phyloP scores from a whole-genome alignment of 2,797 vertebrate species.

The Alca torda region DNA sequence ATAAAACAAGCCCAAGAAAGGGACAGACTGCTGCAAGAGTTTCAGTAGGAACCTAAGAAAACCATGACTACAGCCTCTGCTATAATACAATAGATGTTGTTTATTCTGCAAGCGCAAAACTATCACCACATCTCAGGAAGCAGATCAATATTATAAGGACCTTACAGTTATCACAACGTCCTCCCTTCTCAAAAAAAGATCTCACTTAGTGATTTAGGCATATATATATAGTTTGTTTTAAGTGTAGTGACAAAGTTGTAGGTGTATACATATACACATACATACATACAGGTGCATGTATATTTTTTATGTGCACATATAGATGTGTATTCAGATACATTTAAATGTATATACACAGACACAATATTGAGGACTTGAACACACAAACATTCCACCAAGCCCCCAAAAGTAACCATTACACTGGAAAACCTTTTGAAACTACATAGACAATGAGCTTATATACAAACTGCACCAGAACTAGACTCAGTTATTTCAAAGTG shows the following conservation, averaged over 20 bases:
- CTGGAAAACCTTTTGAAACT: background rate
- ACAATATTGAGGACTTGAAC: background rate
- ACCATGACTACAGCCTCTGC: background rate
- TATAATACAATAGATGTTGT: background rate
- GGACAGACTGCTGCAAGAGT: background rate
- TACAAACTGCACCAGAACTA: accelerated
- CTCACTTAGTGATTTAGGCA: background rate
- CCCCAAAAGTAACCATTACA: background rate
- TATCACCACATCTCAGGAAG: background rate
- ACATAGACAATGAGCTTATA: background rate
- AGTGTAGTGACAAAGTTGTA: background rate
- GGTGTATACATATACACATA: background rate
- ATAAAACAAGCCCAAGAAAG: background rate
- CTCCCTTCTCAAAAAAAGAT: background rate
- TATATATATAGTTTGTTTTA: background rate
- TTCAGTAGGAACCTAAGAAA: background rate
- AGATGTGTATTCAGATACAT: no score
- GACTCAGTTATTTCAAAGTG: background rate
- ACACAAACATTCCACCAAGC: background rate
- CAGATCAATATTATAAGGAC: background rate
- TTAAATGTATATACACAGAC: background rate
- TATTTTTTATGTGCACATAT: accelerated
- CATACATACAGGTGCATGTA: accelerated
- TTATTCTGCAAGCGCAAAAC: background rate
- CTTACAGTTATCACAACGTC: background rate